phyloP scores from a whole-genome alignment of 2,113 vertebrate species.

The Columbina picui region DNA sequence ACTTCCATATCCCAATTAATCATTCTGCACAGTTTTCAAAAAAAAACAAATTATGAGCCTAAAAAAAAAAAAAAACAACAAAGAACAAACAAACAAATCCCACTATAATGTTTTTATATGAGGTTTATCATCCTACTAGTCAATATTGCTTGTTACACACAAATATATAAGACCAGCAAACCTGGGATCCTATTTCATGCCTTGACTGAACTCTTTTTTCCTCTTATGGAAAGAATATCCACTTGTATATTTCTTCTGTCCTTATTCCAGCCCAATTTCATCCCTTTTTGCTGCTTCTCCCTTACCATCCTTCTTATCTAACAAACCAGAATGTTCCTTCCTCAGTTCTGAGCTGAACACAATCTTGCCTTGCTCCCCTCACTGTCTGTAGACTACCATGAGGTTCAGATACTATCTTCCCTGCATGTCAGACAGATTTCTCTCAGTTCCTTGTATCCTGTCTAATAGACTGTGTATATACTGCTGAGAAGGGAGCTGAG shows the following conservation, averaged over 20 bases:
- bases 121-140: background rate
- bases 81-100: too few species aligned
- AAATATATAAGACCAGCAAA: background rate
- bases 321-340: background rate
- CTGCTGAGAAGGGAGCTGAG: background rate
- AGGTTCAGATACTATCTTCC: background rate
- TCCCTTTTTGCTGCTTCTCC: background rate
- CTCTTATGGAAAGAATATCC: background rate
- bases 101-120: background rate
- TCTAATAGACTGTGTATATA: background rate
- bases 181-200: background rate
- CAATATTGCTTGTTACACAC: background rate
- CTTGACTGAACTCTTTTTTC: background rate
- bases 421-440: background rate
- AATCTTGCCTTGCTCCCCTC: background rate
- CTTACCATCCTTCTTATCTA: background rate
- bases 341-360: background rate
- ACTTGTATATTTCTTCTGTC: background rate
- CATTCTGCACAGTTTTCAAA: background rate
- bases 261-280: background rate
- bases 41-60: background rate
- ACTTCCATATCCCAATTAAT: background rate
- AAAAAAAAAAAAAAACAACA: background rate
- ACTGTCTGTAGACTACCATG: background rate
- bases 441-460: background rate